Percentiles rank a stretch among this genome's conserved stretches.
phyloP scores from a whole-genome alignment of 2,113 vertebrate species.

The Cnemophilus loriae region DNA sequence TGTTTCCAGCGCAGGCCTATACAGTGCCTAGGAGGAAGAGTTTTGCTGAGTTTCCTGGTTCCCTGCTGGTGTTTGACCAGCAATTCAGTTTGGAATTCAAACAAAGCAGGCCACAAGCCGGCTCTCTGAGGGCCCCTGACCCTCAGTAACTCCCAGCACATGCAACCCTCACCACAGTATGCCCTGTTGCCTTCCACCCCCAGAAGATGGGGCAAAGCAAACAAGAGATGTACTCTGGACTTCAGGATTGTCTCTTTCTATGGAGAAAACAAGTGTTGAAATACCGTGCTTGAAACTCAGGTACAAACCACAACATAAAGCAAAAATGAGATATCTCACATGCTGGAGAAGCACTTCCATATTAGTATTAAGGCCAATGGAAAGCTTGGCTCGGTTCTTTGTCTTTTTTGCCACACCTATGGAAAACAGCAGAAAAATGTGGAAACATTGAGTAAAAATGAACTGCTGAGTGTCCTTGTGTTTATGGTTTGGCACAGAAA shows the following conservation, averaged over 20 bases:
- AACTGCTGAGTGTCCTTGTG: constrained; percentile 38
- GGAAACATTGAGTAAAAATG: constrained; percentile 56
- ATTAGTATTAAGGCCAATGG: constrained; percentile 12
- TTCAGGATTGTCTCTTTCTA: neutral
- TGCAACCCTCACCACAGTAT: neutral
- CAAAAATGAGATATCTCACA: neutral
- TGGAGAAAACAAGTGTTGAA: neutral
- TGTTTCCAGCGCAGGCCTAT: neutral
- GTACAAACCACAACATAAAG: neutral
- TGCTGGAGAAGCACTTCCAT: neutral
- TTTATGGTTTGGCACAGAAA: constrained; percentile 54
- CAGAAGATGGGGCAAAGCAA: neutral
- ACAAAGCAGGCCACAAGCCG: neutral
- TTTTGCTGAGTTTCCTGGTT: neutral
- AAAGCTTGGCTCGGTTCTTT: constrained; percentile 25
- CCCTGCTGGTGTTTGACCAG: neutral
- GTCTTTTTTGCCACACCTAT: constrained; percentile 57
- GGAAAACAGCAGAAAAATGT: constrained; percentile 60
- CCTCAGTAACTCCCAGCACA: neutral
- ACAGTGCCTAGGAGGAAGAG: neutral
- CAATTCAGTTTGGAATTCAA: neutral
- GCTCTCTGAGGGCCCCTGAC: neutral
- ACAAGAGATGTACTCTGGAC: neutral
- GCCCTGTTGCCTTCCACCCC: neutral
- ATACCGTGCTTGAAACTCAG: neutral